Evolutionary conservation across 2,888 invertebrate genomes (phyloP).

Genomic region (Congeria kusceri): DNA sequence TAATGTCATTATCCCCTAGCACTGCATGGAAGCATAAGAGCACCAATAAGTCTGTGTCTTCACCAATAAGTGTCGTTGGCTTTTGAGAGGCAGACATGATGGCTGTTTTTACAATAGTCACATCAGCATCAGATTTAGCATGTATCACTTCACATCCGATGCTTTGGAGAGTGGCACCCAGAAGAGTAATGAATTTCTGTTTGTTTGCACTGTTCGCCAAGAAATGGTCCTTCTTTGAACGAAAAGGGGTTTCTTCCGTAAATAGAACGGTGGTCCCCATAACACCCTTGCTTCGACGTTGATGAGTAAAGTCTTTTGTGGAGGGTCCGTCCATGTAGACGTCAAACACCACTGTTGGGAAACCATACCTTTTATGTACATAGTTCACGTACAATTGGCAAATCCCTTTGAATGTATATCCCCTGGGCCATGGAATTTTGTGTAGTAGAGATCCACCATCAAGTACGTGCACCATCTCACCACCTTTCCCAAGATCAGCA

Average conservation of each 20-base stretch:
- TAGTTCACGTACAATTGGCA: constrained; percentile 21
- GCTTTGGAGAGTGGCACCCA: constrained; percentile 35
- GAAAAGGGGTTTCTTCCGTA: constrained; percentile 35
- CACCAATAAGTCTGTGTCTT: constrained; percentile 74
- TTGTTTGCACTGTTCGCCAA: constrained; percentile 63
- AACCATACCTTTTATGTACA: background rate
- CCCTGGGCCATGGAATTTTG: constrained; percentile 46
- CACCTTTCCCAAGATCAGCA: background rate
- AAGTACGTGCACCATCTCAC: constrained; percentile 17
- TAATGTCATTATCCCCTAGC: constrained; percentile 30
- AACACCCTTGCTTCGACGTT: constrained; percentile 47
- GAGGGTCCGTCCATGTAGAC: constrained; percentile 42
- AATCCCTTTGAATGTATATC: constrained; percentile 33
- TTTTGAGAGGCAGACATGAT: constrained; percentile 31
- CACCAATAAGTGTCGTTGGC: constrained; percentile 63
- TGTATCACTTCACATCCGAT: constrained; percentile 41
- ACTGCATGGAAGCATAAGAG: constrained; percentile 63
- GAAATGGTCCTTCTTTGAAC: constrained; percentile 58
- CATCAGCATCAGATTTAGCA: constrained; percentile 69
- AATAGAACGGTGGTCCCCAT: constrained; percentile 53
- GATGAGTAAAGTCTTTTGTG: constrained; percentile 55
- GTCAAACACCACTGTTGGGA: constrained; percentile 40
- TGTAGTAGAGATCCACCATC: constrained; percentile 57
- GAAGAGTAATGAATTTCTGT: constrained; percentile 63
- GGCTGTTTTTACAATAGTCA: constrained; percentile 65